Evolutionary conservation across 1,140 invertebrate species (phyloP).

Genomic region (Drosophila lacteicornis): DNA sequence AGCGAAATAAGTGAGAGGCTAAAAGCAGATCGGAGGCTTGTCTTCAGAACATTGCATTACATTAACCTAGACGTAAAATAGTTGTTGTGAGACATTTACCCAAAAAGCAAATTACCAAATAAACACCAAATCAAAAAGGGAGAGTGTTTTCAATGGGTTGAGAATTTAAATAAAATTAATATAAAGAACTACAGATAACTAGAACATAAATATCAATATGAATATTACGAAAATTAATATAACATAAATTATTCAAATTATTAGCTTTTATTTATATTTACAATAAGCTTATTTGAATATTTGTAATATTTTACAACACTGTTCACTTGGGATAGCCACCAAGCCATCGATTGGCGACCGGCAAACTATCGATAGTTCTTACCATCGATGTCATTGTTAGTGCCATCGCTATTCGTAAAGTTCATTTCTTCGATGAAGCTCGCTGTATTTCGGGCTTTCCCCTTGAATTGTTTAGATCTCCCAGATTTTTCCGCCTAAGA

Average conservation of each 20-base stretch:
- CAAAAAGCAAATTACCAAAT: conserved; percentile 46
- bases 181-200: too few species aligned
- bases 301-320: neutral
- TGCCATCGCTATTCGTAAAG: neutral
- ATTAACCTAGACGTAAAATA: conserved; percentile 72
- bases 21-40: conserved; percentile 12
- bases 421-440: neutral
- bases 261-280: too few species aligned
- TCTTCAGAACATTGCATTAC: conserved; percentile 48
- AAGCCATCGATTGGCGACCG: neutral
- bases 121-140: conserved; percentile 47
- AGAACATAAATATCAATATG: too few species aligned
- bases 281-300: too few species aligned
- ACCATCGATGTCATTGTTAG: neutral
- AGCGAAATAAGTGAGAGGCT: neutral
- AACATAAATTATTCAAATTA: too few species aligned
- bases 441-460: neutral
- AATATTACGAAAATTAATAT: too few species aligned
- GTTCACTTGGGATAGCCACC: neutral
- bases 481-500: conserved; percentile 4
- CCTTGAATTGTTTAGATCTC: neutral
- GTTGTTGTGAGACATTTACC: conserved; percentile 81
- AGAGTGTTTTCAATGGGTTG: neutral
- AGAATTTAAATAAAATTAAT: neutral
- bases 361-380: neutral